phyloP scores from a whole-genome alignment of 1,140 invertebrate species.

The Zaprionus davidi region DNA sequence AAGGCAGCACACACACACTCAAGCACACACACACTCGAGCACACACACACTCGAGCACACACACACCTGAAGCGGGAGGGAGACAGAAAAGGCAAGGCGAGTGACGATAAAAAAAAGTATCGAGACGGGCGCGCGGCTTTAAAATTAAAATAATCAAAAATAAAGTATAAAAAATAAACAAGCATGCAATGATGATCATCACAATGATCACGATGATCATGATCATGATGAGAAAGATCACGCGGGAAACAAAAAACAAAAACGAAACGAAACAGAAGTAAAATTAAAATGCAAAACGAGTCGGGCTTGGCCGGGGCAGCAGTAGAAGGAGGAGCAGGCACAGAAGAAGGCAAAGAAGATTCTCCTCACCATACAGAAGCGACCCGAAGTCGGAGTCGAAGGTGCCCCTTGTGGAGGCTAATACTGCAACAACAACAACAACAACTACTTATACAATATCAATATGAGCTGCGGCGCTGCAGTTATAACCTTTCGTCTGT shows the following conservation, averaged over 20 bases:
- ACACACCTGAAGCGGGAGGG: conserved; percentile 2
- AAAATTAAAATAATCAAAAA: conserved; percentile 81
- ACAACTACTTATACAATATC: conserved; percentile 58
- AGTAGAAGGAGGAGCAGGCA: neutral
- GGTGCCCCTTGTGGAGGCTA: conserved; percentile 33
- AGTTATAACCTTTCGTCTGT: conserved; percentile 63
- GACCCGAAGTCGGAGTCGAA: conserved; percentile 4
- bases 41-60: conserved; percentile 10
- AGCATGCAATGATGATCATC: conserved; percentile 54
- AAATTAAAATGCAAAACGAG: conserved; percentile 83
- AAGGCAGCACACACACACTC: conserved; percentile 42
- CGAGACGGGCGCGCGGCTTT: conserved; percentile 63
- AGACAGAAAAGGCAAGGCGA: conserved; percentile 62
- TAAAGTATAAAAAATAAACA: conserved; percentile 64
- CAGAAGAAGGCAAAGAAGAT: conserved; percentile 28
- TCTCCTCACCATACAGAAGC: conserved; percentile 35
- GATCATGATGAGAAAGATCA: conserved; percentile 62
- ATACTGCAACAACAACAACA: conserved; percentile 25
- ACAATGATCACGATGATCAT: conserved; percentile 47
- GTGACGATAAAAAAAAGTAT: conserved; percentile 70
- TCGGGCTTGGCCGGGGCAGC: conserved; percentile 39
- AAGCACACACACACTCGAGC: conserved; percentile 8
- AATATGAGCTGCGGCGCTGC: conserved; percentile 65
- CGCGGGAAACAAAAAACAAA: conserved; percentile 25
- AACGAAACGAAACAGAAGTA: conserved; percentile 26